Base-by-base conservation (phyloP, 1,140 invertebrate species). In the Chlorops oryzae region DNA sequence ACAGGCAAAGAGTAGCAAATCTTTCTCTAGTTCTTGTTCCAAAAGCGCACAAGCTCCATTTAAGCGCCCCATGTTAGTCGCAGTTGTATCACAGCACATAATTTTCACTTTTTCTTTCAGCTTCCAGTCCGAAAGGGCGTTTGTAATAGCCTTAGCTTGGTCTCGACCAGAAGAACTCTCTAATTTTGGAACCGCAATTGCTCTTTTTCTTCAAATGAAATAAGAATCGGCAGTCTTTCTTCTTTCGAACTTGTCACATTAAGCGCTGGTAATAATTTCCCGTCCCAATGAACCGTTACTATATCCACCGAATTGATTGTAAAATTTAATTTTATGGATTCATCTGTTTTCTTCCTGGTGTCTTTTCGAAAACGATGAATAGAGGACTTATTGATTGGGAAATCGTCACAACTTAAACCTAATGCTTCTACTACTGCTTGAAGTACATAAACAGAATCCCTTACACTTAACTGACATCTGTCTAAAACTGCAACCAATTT, bases 41-140 rank as follows among this genome's bases (percentile, higher is more conserved):
- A 41, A 18, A 21, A 41, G 39, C n/a, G 41, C 45, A 47, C 45
- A 47, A 4, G 34, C 32, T n/a, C 15, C 35, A 38, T 47, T 47
- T 4, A 47, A 24, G 10, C 45, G 45, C 13, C 50, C 50, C 42
- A 23, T 52, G 20, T 52, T 52, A n/a, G n/a, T n/a, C n/a, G n/a
- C n/a, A n/a, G n/a, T n/a, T n/a, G n/a, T n/a, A 21, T 52, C 44
- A 47, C 39, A 48, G 37, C 41, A 54, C 15, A 54, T 39, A 32
- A 53, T 48, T 27, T 53, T 45, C 40, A 48, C 45, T 43, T 54
- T 49, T 13, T 54, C 40, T 17, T 38, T 35, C 15, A 35, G 34
- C 5, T 47, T 24, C 35, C 46, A 38, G 22, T 38, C 34, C 3
- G 24, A 22, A 24, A 48, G 23, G n/a, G 51, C 51, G n/a, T 49